These are phyloP conservation scores for Tetropium fuscum DNA, from an alignment of 2,888 invertebrate species.

Conservation along the genomic window DNA sequence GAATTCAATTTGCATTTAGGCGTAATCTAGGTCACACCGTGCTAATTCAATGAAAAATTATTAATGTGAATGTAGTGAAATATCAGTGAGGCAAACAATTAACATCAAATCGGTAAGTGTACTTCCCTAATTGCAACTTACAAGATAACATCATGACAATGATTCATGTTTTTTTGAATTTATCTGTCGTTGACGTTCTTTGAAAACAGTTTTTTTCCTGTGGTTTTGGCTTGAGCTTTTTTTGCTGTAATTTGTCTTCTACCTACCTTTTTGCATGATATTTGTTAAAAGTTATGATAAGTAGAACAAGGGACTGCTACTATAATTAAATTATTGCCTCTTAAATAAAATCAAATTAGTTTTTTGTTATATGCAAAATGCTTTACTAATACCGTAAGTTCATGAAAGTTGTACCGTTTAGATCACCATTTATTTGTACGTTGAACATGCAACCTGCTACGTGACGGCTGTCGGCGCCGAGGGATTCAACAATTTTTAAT, in stretches of 20 bases:
- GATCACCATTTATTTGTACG: slow-evolving; percentile 11
- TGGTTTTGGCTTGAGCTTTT: slow-evolving; percentile 20
- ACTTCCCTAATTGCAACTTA: slow-evolving; percentile 9
- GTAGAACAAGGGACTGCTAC: slow-evolving; percentile 7
- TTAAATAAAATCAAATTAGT: slow-evolving; percentile 10
- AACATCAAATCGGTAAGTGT: slow-evolving; percentile 32
- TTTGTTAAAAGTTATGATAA: neutral
- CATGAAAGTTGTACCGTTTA: slow-evolving; percentile 19
- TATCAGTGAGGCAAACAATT: slow-evolving; percentile 4
- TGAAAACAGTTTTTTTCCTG: slow-evolving; percentile 17
- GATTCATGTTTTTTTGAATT: slow-evolving; percentile 38
- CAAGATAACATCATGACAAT: slow-evolving; percentile 26
- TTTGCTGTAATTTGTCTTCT: slow-evolving; percentile 3
- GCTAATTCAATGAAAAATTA: slow-evolving; percentile 20
- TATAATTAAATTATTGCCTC: slow-evolving; percentile 9
- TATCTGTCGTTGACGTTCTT: slow-evolving; percentile 27
- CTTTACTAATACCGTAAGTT: slow-evolving; percentile 22
- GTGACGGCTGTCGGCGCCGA: slow-evolving; percentile 10
- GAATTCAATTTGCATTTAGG: slow-evolving; percentile 24
- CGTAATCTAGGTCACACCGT: slow-evolving; percentile 27
- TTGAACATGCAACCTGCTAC: slow-evolving; percentile 20
- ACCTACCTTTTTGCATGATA: slow-evolving; percentile 15
- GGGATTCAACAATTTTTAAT: slow-evolving; percentile 9
- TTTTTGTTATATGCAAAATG: neutral
- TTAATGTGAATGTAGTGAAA: slow-evolving; percentile 27